A percentile compares a stretch with the other conserved stretches of the same genome.
These are phyloP conservation scores for Orgyia antiqua DNA, from an alignment of 2,888 invertebrate genomes.

Conservation along the genomic window DNA sequence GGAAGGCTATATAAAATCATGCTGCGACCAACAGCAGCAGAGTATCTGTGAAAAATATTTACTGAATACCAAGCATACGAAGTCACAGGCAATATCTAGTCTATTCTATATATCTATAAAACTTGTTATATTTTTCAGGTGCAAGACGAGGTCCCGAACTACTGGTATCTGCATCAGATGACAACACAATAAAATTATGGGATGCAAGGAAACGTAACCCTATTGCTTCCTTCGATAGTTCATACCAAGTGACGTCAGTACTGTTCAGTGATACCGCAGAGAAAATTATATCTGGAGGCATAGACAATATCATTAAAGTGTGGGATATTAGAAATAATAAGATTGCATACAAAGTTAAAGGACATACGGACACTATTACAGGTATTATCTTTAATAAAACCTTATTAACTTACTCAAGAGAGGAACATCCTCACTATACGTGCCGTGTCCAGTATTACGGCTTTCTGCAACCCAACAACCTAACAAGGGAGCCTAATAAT, in stretches of 20 bases:
- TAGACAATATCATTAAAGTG: slow-evolving; percentile 98
- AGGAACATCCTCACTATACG: too few relatives aligned
- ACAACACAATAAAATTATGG: slow-evolving; percentile 94
- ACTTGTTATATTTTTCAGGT: slow-evolving; percentile 48
- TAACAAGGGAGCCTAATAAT: too few relatives aligned
- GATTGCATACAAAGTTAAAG: slow-evolving; percentile 89
- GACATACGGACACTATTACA: slow-evolving; percentile 97
- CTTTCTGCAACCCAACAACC: too few relatives aligned
- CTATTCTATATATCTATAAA: too few relatives aligned
- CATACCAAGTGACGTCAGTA: slow-evolving; percentile 90
- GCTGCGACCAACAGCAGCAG: too few relatives aligned
- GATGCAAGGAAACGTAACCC: slow-evolving; percentile 93
- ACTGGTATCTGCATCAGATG: slow-evolving; percentile 96
- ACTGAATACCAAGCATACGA: too few relatives aligned
- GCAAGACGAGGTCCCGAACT: slow-evolving; percentile 93
- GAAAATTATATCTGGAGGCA: slow-evolving; percentile 95
- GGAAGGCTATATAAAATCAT: too few relatives aligned
- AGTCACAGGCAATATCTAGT: too few relatives aligned
- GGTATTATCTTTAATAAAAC: too few relatives aligned
- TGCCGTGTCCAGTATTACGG: too few relatives aligned
- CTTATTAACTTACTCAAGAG: too few relatives aligned
- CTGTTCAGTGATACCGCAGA: slow-evolving; percentile 97
- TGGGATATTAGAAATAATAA: slow-evolving; percentile 97
- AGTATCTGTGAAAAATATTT: too few relatives aligned
- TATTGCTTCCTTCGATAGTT: slow-evolving; percentile 83